Evolutionary conservation across 2,888 invertebrate species (phyloP), one percentile per base, ranked within the genome.

Genomic region (Disparrhopalites patrizii): DNA sequence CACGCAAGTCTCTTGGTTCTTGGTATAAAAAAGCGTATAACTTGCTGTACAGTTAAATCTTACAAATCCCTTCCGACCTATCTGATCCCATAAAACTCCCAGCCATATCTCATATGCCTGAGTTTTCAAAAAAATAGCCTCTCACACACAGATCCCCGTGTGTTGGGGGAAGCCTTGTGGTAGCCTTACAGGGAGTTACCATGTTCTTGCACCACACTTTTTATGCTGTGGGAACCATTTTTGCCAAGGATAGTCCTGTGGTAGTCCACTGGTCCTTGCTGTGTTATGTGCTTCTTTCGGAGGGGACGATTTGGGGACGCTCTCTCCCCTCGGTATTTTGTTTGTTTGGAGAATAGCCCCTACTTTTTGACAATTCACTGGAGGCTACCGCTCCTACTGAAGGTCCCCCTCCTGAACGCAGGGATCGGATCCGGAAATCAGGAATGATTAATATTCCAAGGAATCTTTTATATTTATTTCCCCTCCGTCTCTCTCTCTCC

Each of bases 31-130:
- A n/a, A n/a, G n/a, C n/a, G n/a, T n/a, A n/a, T n/a, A n/a, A n/a
- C n/a, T n/a, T n/a, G n/a, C n/a, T n/a, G n/a, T n/a, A n/a, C n/a
- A 40, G 40, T 40, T 40, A 36, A 56, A 38, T 30, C 56, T 33
- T 25, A 52, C 54, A 64, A 64, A 64, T 64, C 64, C 64, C 64
- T 43, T 56, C 56, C 31, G 64, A 64, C 64, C 64, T 56, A 64
- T 64, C 64, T 64, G 64, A 64, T 64, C 64, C 64, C 64, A 64
- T 64, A 64, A 64, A 64, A 64, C 56, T 64, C 38, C 8, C 7
- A 13, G 7, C 64, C 64, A 56, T 64, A 64, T 64, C 64, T 64
- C 64, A 64, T 64, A 56, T 64, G 64, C 50, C 64, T 20, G 20
- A 20, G 36, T 28, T 54, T 7, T 47, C n/a, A n/a, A n/a, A 10